These are phyloP conservation scores for Parnassius smintheus DNA, from an alignment of 2,888 invertebrate species.

Conservation along the genomic window DNA sequence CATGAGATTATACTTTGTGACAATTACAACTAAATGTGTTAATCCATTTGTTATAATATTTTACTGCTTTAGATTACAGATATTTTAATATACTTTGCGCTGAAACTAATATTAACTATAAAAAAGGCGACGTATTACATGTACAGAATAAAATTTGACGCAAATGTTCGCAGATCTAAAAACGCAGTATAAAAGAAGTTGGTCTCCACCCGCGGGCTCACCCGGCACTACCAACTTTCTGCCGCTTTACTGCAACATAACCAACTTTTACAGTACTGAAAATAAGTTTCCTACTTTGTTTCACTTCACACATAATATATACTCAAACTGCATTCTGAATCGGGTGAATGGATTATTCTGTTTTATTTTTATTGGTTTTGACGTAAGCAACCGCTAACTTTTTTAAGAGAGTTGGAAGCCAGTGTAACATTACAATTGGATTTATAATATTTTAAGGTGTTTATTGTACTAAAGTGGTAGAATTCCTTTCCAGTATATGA, in stretches of 20 bases:
- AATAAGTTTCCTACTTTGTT: constrained; percentile 63
- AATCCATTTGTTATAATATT: too few relatives aligned
- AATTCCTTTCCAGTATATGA: too few relatives aligned
- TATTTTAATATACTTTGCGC: too few relatives aligned
- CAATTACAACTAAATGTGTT: too few relatives aligned
- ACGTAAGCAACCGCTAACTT: constrained; percentile 24
- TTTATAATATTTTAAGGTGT: too few relatives aligned
- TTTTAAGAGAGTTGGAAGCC: constrained; percentile 22
- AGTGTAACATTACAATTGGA: background rate
- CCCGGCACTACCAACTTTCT: constrained; percentile 40
- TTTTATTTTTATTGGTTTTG: constrained; percentile 40
- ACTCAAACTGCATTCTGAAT: constrained; percentile 46
- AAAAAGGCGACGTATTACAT: background rate
- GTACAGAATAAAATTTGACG: constrained; percentile 1
- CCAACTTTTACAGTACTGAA: constrained; percentile 47
- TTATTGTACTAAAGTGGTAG: too few relatives aligned
- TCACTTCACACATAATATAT: constrained; percentile 69
- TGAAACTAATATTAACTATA: background rate
- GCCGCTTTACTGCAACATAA: constrained; percentile 29
- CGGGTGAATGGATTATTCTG: constrained; percentile 48
- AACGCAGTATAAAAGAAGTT: constrained; percentile 47
- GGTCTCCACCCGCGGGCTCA: constrained; percentile 37
- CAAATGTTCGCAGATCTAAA: constrained; percentile 8
- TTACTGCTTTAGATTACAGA: too few relatives aligned
- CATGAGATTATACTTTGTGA: too few relatives aligned